Percentiles rank a stretch among this genome's conserved stretches.
Evolutionary conservation across 2,797 vertebrate species (phyloP).

Genomic region (Pseudochirops corinnae): DNA sequence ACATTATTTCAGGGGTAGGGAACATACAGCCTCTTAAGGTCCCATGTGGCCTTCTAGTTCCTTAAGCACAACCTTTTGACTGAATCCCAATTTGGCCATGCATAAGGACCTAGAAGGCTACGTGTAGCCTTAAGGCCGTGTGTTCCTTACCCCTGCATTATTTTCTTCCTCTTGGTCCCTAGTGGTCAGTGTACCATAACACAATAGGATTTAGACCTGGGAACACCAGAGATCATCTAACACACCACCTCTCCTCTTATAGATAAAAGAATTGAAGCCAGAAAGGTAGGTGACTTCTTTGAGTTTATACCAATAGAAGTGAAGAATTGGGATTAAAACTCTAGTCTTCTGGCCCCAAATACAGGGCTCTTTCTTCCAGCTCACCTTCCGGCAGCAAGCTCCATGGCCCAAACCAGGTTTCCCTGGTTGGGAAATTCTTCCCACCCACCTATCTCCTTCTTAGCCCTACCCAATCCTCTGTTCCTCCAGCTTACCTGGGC

Average conservation of each 20-base stretch:
- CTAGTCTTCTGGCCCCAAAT: neutral
- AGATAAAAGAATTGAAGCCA: neutral
- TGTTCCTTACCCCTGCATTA: neutral
- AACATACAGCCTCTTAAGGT: no score
- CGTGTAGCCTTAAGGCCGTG: no score
- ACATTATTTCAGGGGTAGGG: neutral
- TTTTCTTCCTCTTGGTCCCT: neutral
- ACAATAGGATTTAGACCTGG: neutral
- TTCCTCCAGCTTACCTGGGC: conserved; percentile 80
- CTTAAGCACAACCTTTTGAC: no score
- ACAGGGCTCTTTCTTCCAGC: neutral
- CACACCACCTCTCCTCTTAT: neutral
- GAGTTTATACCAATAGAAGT: neutral
- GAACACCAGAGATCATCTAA: neutral
- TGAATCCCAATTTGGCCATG: no score
- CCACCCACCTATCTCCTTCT: neutral
- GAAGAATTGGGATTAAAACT: neutral
- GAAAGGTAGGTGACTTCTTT: neutral
- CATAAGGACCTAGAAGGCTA: no score
- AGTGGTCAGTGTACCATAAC: neutral
- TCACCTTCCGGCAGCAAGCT: neutral
- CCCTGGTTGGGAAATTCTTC: no score
- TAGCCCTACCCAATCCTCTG: neutral
- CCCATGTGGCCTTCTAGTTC: no score
- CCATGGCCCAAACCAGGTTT: neutral